Conservation (phyloP, 2,888 invertebrate genomes). For the Ecdyonurus torrentis region DNA sequence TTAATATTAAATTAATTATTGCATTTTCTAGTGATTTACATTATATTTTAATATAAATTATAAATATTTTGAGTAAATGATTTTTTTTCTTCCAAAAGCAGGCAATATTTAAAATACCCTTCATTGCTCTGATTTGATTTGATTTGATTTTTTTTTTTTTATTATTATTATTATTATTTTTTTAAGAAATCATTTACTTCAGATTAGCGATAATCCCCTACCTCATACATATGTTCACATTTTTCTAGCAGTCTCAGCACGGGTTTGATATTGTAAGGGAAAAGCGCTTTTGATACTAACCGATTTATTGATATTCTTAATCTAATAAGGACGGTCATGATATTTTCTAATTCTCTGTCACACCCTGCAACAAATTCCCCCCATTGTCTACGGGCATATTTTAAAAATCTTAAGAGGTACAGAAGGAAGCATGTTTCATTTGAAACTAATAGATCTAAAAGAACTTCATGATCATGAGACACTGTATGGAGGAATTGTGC, state of each 20-base stretch:
- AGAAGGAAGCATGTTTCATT: slow-evolving; percentile 81
- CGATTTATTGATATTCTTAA: slow-evolving; percentile 65
- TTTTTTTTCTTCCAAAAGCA: neutral
- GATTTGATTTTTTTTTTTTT: too few species aligned
- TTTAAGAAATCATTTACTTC: neutral
- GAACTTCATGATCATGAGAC: slow-evolving; percentile 53
- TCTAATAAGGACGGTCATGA: slow-evolving; percentile 67
- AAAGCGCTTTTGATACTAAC: slow-evolving; percentile 63
- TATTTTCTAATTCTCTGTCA: slow-evolving; percentile 53
- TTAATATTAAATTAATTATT: neutral
- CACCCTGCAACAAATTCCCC: slow-evolving; percentile 63
- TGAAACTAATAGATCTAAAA: slow-evolving; percentile 71
- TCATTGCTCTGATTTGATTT: too few species aligned
- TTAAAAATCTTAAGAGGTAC: slow-evolving; percentile 66
- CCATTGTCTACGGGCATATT: slow-evolving; percentile 72
- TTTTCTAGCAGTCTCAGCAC: slow-evolving; percentile 66
- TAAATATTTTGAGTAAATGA: neutral
- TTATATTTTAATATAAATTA: neutral
- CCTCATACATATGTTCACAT: slow-evolving; percentile 72
- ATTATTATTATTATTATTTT: neutral
- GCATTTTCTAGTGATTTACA: neutral
- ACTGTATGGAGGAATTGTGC: slow-evolving; percentile 72
- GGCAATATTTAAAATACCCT: neutral
- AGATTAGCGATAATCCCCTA: slow-evolving; percentile 35
- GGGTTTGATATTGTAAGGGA: slow-evolving; percentile 82